These are phyloP conservation scores for Caenorhabditis zanzibari DNA, from an alignment of 2,888 invertebrate species.

Conservation along the genomic window DNA sequence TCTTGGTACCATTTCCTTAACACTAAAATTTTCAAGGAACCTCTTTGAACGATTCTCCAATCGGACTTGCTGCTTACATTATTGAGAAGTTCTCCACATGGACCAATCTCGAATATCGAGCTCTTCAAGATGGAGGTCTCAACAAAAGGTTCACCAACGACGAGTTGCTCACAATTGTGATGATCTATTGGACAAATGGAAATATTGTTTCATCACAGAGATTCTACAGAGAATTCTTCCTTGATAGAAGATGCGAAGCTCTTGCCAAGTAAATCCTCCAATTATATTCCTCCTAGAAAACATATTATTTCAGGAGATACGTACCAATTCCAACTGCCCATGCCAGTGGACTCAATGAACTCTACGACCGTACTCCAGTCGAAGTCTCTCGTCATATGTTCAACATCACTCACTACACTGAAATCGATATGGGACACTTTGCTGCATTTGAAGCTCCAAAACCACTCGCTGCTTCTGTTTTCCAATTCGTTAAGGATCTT, in stretches of 20 bases:
- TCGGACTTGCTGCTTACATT: constrained; percentile 92
- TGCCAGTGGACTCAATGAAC: constrained; percentile 89
- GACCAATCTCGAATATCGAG: constrained; percentile 86
- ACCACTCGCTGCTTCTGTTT: constrained; percentile 88
- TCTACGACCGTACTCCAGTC: constrained; percentile 86
- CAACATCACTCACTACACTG: constrained; percentile 88
- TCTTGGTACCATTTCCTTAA: not conserved
- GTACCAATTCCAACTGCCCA: constrained; percentile 89
- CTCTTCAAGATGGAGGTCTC: constrained; percentile 88
- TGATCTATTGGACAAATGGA: constrained; percentile 90
- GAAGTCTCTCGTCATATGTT: constrained; percentile 87
- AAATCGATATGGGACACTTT: constrained; percentile 90
- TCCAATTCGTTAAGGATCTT: constrained; percentile 84
- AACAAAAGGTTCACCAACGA: constrained; percentile 87
- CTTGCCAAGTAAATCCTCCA: constrained; percentile 63
- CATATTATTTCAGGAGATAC: constrained; percentile 67
- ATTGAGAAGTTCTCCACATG: constrained; percentile 92
- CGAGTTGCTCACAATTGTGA: constrained; percentile 89
- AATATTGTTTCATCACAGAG: constrained; percentile 89
- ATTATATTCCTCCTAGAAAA: not conserved
- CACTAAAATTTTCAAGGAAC: constrained; percentile 85
- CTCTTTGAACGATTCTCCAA: constrained; percentile 89
- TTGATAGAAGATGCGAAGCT: constrained; percentile 56
- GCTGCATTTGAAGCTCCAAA: constrained; percentile 90
- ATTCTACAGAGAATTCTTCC: constrained; percentile 88